phyloP scores from a whole-genome alignment of 1,140 invertebrate species.

The Venturia canescens region DNA sequence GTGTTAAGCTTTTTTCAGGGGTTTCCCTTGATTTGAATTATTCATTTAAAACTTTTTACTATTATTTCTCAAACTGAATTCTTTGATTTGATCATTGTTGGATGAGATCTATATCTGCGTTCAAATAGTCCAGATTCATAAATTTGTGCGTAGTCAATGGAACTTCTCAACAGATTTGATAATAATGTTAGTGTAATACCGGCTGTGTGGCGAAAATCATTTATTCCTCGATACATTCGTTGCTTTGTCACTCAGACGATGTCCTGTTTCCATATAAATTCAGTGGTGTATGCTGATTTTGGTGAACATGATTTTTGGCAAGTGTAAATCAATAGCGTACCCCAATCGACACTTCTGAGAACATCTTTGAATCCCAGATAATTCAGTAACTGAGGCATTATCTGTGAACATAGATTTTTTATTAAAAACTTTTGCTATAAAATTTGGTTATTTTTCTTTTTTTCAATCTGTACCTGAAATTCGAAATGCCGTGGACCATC shows the following conservation, averaged over 20 bases:
- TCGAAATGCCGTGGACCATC: slow-evolving; percentile 89
- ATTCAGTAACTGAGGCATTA: slow-evolving; percentile 94
- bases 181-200: background rate
- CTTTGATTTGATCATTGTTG: no score
- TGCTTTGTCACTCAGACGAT: slow-evolving; percentile 65
- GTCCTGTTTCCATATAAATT: slow-evolving; percentile 95
- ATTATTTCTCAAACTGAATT: no score
- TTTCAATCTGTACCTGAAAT: slow-evolving; percentile 85
- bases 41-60: no score
- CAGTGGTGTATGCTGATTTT: slow-evolving; percentile 82
- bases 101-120: no score
- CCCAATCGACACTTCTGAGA: slow-evolving; percentile 91
- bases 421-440: slow-evolving; percentile 9
- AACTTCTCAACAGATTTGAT: no score
- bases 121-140: no score
- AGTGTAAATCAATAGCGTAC: slow-evolving; percentile 90
- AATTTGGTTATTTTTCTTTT: background rate
- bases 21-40: no score
- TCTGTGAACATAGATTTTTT: slow-evolving; percentile 77
- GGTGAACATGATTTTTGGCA: slow-evolving; percentile 87
- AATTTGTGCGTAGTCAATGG: no score
- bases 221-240: background rate
- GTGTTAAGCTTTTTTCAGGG: no score
- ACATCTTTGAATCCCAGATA: slow-evolving; percentile 83
- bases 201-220: background rate